Evolutionary conservation across 2,113 vertebrate genomes (phyloP).

Genomic region (Hemiscyllium ocellatum): DNA sequence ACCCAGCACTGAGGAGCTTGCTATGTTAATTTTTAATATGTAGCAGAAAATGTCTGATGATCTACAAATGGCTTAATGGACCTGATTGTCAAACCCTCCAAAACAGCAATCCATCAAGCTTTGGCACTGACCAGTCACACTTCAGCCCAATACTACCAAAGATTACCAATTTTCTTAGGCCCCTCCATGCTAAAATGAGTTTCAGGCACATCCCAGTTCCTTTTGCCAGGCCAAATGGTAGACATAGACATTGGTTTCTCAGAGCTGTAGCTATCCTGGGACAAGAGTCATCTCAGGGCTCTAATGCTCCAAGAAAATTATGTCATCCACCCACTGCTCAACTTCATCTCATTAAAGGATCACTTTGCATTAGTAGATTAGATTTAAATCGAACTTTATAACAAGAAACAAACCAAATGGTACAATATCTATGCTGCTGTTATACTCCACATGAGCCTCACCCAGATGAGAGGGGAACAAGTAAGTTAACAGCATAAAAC

Average conservation of each 20-base stretch:
- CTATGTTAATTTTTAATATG: neutral
- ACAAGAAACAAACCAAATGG: neutral
- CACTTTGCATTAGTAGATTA: neutral
- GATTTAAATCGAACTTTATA: neutral
- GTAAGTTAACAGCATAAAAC: neutral
- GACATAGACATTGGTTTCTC: neutral
- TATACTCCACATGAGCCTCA: neutral
- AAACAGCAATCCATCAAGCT: neutral
- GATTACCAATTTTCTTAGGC: neutral
- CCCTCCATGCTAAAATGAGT: neutral
- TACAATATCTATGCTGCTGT: neutral
- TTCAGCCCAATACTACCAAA: too few species aligned
- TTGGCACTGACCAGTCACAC: too few species aligned
- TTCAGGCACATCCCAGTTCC: neutral
- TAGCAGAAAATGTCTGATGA: neutral
- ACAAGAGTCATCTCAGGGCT: neutral
- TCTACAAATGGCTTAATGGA: neutral
- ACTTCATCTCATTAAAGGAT: neutral
- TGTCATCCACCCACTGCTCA: neutral
- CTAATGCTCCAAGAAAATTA: neutral
- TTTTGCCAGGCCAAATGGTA: neutral
- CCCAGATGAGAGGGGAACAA: neutral
- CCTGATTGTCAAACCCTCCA: neutral
- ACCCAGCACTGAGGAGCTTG: neutral
- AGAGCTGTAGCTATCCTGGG: neutral